Conservation (phyloP, 2,888 invertebrate species). For the Fragum whitleyi region DNA sequence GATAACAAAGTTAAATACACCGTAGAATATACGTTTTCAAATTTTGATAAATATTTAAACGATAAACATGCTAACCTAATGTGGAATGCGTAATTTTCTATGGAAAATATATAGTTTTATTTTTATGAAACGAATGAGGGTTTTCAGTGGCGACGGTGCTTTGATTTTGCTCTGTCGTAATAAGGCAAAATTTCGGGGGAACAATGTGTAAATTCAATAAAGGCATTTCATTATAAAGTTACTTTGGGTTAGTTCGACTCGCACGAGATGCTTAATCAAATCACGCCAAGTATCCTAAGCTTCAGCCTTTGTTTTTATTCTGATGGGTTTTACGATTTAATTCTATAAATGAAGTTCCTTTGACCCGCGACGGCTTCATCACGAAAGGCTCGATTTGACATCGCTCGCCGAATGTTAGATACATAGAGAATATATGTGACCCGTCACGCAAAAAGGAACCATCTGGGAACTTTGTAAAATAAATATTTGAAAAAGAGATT, state of each 20-base stretch:
- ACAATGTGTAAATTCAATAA: constrained; percentile 18
- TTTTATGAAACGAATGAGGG: no score
- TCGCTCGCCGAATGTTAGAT: no score
- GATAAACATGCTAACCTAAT: no score
- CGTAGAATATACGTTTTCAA: no score
- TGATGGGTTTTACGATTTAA: not conserved
- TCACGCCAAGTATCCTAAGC: constrained; percentile 4
- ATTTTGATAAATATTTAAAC: no score
- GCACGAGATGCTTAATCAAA: constrained; percentile 15
- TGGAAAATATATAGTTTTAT: no score
- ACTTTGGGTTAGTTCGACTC: constrained; percentile 20
- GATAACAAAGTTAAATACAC: no score
- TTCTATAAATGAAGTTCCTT: not conserved
- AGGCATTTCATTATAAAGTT: constrained; percentile 30
- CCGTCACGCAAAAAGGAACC: no score
- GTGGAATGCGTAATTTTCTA: no score
- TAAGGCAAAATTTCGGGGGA: not conserved
- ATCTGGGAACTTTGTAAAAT: no score
- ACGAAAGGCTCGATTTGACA: not conserved
- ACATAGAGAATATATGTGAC: no score
- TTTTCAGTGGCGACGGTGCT: not conserved
- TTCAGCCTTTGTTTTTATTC: constrained; percentile 2
- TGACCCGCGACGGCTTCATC: not conserved
- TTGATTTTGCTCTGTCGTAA: not conserved
- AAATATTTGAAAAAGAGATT: no score